Evolutionary conservation across 2,888 invertebrate genomes (phyloP).

Genomic region (Hyalella azteca): DNA sequence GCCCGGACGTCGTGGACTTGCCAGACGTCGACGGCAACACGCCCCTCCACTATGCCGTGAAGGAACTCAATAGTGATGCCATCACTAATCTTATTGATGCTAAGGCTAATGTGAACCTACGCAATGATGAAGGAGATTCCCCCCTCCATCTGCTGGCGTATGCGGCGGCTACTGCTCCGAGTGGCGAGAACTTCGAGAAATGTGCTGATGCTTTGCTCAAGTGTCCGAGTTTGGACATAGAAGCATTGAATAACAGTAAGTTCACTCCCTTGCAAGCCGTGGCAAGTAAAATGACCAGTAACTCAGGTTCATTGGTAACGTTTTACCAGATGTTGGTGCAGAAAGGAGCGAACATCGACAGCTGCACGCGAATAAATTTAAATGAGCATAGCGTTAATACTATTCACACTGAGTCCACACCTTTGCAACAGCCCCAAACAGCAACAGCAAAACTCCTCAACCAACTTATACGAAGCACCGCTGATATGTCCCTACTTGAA

Average conservation of each 20-base stretch:
- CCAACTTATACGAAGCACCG: conserved; percentile 34
- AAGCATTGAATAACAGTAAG: conserved; percentile 40
- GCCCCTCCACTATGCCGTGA: conserved; percentile 46
- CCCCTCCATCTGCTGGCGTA: conserved; percentile 45
- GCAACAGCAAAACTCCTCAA: conserved; percentile 44
- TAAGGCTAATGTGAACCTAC: conserved; percentile 47
- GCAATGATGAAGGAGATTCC: conserved; percentile 44
- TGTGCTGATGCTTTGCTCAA: conserved; percentile 40
- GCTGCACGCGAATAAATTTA: neutral
- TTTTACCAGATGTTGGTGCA: conserved; percentile 47
- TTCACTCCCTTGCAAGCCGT: conserved; percentile 49
- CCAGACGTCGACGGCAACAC: conserved; percentile 49
- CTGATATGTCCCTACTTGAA: no score
- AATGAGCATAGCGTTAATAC: neutral
- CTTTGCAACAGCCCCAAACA: conserved; percentile 31
- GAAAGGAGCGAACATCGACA: conserved; percentile 49
- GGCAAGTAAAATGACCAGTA: conserved; percentile 26
- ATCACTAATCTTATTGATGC: conserved; percentile 41
- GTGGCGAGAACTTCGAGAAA: neutral
- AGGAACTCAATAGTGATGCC: conserved; percentile 13
- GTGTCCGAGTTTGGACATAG: conserved; percentile 41
- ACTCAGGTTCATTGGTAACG: conserved; percentile 18
- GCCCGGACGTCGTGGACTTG: conserved; percentile 39
- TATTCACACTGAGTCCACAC: neutral
- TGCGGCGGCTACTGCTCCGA: neutral